Evolutionary conservation across 2,888 invertebrate genomes (phyloP), one percentile per base, ranked within the genome.

Genomic region (Hoplodrina ambigua): DNA sequence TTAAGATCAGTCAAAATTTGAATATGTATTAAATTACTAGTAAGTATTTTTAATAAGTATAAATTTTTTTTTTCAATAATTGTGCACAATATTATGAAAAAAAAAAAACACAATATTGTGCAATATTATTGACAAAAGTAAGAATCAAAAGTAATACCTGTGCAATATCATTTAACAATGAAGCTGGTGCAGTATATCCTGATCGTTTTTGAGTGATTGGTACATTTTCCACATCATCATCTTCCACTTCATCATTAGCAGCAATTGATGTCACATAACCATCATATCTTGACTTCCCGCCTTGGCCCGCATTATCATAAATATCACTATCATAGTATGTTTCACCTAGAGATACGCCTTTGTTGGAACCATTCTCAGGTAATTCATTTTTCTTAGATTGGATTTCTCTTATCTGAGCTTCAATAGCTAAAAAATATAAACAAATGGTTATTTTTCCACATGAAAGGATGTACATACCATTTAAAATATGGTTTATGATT

Each of bases 211-310:
- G 97, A 80, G 96, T 96, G 76, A 97, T 97, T 7, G 98, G 97
- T 20, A 97, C 97, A 84, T 97, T 97, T 89, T 98, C 98, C 80
- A 98, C 97, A 91, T 99, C 99, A 89, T 99, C 99, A 90, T 99
- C 99, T 96, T 99, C 99, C 49, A 98, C 97, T 93, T 99, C 99
- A 95, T 99, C 99, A 92, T 99, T 99, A 0, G 99, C 98, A 58
- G 99, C 99, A 91, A 99, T 99, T 0, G 99, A 99, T 66, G 99
- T 99, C 83, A 99, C 98, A 92, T 99, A 99, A 44, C 98, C 99
- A 89, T 98, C 99, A 93, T 98, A 99, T 88, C 98, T 98, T 69
- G 97, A 97, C 87, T 97, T 98, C 57, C 96, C 96, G 55, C 95
- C 96, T 75, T 96, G 96, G 7, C 93, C 94, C 4, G 96, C 93